Evolutionary conservation across 2,888 invertebrate species (phyloP).

Genomic region (Nebria brevicollis): DNA sequence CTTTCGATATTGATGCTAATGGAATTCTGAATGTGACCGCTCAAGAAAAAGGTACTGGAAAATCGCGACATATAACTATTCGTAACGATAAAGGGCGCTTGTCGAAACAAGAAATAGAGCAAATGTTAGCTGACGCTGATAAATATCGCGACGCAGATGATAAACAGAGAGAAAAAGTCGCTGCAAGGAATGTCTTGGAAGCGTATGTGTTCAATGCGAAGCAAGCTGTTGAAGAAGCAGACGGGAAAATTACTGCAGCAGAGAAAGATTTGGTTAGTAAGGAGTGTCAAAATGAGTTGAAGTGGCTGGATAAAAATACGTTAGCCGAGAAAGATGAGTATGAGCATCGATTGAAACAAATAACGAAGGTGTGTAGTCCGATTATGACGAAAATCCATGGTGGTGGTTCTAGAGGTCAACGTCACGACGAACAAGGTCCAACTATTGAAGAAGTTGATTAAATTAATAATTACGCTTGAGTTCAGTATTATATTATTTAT

Average conservation of each 20-base stretch:
- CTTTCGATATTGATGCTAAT: constrained; percentile 81
- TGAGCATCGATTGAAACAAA: constrained; percentile 70
- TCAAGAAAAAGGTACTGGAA: constrained; percentile 68
- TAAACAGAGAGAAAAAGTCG: constrained; percentile 74
- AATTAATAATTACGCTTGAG: constrained; percentile 9
- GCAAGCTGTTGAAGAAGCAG: constrained; percentile 74
- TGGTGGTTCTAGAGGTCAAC: constrained; percentile 49
- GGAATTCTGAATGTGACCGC: constrained; percentile 72
- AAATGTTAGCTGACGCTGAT: constrained; percentile 81
- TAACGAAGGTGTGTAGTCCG: constrained; percentile 69
- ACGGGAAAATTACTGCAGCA: constrained; percentile 69
- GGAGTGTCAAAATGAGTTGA: constrained; percentile 70
- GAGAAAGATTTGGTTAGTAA: constrained; percentile 61
- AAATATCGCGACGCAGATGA: constrained; percentile 78
- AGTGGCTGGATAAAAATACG: constrained; percentile 77
- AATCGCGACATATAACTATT: constrained; percentile 81
- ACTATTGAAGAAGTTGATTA: constrained; percentile 62
- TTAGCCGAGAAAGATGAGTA: constrained; percentile 73
- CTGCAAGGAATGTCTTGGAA: constrained; percentile 78
- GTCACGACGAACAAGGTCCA: constrained; percentile 55
- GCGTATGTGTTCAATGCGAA: constrained; percentile 76
- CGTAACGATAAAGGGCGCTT: constrained; percentile 86
- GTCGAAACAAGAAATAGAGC: constrained; percentile 83
- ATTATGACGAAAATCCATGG: constrained; percentile 68
- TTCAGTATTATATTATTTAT: constrained; percentile 2